Evolutionary conservation across 2,888 invertebrate genomes (phyloP), one percentile per base, ranked within the genome.

Genomic region (Minunthozetes semirufus): DNA sequence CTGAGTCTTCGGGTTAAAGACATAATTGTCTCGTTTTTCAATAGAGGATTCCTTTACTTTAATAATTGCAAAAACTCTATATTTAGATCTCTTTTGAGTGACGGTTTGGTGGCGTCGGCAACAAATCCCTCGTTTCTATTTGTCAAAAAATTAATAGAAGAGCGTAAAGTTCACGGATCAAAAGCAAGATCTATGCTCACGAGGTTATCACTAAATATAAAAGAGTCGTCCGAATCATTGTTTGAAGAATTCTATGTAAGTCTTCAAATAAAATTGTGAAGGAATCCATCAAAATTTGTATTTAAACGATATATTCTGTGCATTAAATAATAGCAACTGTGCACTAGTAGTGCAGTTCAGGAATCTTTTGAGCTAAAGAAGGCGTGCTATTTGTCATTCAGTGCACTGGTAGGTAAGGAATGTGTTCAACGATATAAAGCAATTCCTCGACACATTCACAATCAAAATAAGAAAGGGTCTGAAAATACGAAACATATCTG

Each of bases 391-490:
- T 63, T 63, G 38, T 27, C 63, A 63, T 63, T 63, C 63, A 63
- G 63, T 63, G 63, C 63, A 63, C 63, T 63, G 63, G 63, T 63
- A 38, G 63, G 63, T 33, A 63, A 63, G 11, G 33, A 63, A 63
- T 63, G 63, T 19, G 38, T 63, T 63, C 63, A 63, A 17, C 33
- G 63, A 15, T 38, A 33, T 19, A 33, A 38, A 38, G 38, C 38
- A 17, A 38, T 38, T 33, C 63, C 63, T 13, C 27, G 29, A 33
- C 63, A 63, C n/a, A 15, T 63, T 19, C 63, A 63, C 63, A 63
- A 15, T 63, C 63, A 33, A 13, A 27, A 63, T 25, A 33, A 15
- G 17, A 63, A 63, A 33, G 38, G n/a, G 27, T 33, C n/a, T 4
- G 63, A 63, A 29, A 27, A 63, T 33, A 29, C 25, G 15, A 63